Percentiles rank a stretch among this genome's conserved stretches.
These are phyloP conservation scores for Portevinia maculata DNA, from an alignment of 2,888 invertebrate species.

Conservation along the genomic window DNA sequence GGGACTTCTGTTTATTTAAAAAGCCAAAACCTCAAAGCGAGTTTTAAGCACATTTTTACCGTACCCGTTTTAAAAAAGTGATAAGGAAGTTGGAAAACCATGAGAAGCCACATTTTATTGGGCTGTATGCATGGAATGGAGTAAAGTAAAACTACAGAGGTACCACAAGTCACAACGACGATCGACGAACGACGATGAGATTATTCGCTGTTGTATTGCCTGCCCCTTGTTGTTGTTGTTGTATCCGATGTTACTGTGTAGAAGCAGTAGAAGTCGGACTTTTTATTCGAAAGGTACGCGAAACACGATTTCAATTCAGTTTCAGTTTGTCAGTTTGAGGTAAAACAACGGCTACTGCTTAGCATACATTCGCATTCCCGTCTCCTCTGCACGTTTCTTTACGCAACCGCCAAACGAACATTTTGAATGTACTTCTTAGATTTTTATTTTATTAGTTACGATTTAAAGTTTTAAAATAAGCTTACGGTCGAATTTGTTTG, in stretches of 20 bases:
- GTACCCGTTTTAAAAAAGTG: constrained; percentile 59
- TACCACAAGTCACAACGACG: constrained; percentile 27
- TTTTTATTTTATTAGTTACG: not conserved
- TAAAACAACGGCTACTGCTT: constrained; percentile 67
- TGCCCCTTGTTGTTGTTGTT: constrained; percentile 16
- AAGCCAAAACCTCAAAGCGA: not conserved
- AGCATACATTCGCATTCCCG: not conserved
- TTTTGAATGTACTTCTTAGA: constrained; percentile 40
- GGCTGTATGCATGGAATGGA: constrained; percentile 56
- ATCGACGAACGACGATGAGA: constrained; percentile 30
- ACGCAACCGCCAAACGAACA: constrained; percentile 42
- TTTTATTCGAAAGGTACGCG: constrained; percentile 71
- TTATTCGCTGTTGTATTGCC: constrained; percentile 51
- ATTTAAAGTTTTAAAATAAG: not conserved
- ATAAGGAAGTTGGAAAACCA: constrained; percentile 62
- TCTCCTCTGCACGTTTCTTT: constrained; percentile 38
- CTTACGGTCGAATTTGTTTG: constrained; percentile 24
- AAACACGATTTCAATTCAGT: constrained; percentile 71
- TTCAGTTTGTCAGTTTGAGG: constrained; percentile 72
- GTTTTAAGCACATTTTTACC: constrained; percentile 57
- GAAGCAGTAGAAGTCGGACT: constrained; percentile 57
- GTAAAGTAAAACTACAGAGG: constrained; percentile 27
- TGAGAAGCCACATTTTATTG: constrained; percentile 68
- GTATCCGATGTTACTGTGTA: constrained; percentile 45
- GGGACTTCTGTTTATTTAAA: not conserved